Percentiles rank a stretch among this genome's conserved stretches.
phyloP scores from a whole-genome alignment of 1,140 invertebrate genomes.

The Reticulitermes speratus region DNA sequence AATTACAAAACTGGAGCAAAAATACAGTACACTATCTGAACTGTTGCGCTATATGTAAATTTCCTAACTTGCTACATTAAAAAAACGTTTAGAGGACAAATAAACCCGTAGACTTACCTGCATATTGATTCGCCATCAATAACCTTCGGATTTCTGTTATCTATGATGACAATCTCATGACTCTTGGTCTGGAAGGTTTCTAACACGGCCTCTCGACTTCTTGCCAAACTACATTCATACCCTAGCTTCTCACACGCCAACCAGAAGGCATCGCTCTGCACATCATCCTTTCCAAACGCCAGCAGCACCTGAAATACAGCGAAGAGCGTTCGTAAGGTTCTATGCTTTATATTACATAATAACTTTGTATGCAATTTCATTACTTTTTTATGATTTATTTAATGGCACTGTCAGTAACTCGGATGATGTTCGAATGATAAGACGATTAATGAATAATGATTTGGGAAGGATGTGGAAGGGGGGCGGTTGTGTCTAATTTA shows the following conservation, averaged over 20 bases:
- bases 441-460: no score
- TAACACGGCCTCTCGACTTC: conserved; percentile 40
- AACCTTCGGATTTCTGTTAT: conserved; percentile 44
- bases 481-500: no score
- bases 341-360: background rate
- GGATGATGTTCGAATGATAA: no score
- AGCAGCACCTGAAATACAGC: conserved; percentile 45
- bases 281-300: conserved; percentile 49
- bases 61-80: no score
- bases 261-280: conserved; percentile 47
- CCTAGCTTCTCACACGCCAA: conserved; percentile 47
- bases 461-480: no score
- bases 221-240: conserved; percentile 41
- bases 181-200: conserved; percentile 44
- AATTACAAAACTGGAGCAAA: no score
- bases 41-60: no score
- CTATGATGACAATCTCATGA: conserved; percentile 50
- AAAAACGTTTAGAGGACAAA: no score
- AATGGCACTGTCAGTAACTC: no score
- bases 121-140: conserved; percentile 49
- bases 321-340: background rate
- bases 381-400: no score
- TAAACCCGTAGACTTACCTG: conserved; percentile 35
- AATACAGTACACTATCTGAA: no score
- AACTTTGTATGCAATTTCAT: background rate